Evolutionary conservation across 2,888 invertebrate species (phyloP), one percentile per base, ranked within the genome.

Genomic region (Nycteola revayana): DNA sequence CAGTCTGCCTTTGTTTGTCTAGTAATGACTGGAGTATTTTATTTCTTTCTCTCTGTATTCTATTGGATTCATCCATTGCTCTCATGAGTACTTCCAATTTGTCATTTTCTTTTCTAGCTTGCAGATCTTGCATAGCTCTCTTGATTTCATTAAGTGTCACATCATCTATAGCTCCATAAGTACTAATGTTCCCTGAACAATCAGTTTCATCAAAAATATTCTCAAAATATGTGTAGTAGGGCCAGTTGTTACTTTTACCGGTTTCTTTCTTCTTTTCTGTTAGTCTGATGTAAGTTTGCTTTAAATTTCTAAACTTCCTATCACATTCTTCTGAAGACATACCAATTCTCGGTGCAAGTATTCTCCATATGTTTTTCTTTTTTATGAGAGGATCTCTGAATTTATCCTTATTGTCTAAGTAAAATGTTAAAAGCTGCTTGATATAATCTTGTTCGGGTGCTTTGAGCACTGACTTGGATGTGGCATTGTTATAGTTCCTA

Each of bases 301-400:
- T 88, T 9, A 88, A 51, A 42, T 88, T 87, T 7, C 87, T 66
- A 36, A 84, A 88, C 36, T 86, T 86, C 28, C 78, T 74, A 40
- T 85, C 82, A 44, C 87, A 87, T 36, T 81, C 84, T 36, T 82
- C 85, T 2, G 78, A 49, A 1, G 80, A 65, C 26, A 86, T 43
- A 0, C 79, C 76, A 17, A 86, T 51, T 47, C 67, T 75, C 0
- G 70, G 60, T 3, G 70, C 70, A 3, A 88, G 66, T 9, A 60
- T 47, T 49, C 62, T 71, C 87, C 87, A 88, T 4, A 86, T 47
- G 23, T 53, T 59, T 48, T 75, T 85, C 45, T 85, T 86, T 47
- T 78, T 87, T 1, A 71, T 63, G 2, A 80, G 47, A 8, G 83
- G 78, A 45, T 86, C 73, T 42, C 45, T 67, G 39, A 88, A 88